These are phyloP conservation scores for Tachypleus tridentatus DNA, from an alignment of 1,140 invertebrate genomes.

Conservation along the genomic window DNA sequence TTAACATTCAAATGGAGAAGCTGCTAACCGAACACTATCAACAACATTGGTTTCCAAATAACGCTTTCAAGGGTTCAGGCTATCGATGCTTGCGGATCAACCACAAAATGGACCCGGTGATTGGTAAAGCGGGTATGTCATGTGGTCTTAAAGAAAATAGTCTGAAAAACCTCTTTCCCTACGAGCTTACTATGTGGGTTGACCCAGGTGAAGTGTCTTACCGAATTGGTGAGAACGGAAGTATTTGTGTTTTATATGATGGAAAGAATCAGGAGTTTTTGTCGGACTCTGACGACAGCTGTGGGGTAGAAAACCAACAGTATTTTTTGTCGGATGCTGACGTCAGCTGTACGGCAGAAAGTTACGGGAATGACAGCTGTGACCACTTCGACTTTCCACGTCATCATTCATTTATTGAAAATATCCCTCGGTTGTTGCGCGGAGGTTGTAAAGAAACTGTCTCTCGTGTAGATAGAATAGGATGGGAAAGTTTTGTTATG, in stretches of 20 bases:
- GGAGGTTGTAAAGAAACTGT: too few species aligned
- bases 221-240: conserved; percentile 56
- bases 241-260: conserved; percentile 51
- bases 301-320: too few species aligned
- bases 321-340: neutral
- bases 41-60: conserved; percentile 55
- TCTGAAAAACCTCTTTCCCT: conserved; percentile 44
- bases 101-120: conserved; percentile 52
- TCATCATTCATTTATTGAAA: conserved; percentile 18
- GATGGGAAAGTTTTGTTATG: conserved; percentile 21
- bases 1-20: conserved; percentile 42
- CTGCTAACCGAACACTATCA: conserved; percentile 44
- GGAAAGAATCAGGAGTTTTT: conserved; percentile 2
- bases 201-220: conserved; percentile 54
- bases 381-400: conserved; percentile 23
- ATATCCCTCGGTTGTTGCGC: too few species aligned
- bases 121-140: conserved; percentile 44
- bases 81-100: conserved; percentile 54
- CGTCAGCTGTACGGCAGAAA: neutral
- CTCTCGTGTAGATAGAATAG: neutral
- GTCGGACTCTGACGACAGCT: too few species aligned
- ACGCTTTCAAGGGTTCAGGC: conserved; percentile 49
- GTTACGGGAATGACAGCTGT: neutral
- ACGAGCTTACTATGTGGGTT: conserved; percentile 56
- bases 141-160: conserved; percentile 40